Conservation (phyloP, 2,888 invertebrate species). For the Volucella inanis region DNA sequence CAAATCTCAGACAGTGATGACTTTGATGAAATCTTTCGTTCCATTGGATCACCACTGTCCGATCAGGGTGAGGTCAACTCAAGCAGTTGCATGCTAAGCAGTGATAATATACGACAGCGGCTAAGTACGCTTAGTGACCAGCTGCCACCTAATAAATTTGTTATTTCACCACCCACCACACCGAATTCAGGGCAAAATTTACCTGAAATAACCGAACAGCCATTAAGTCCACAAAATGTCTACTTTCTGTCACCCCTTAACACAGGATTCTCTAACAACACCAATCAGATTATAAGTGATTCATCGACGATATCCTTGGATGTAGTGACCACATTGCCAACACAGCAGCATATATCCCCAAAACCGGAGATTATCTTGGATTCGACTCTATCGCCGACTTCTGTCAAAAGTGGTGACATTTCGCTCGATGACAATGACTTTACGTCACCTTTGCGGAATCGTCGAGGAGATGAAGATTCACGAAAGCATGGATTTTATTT, state of each 20-base stretch:
- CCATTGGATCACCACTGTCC: conserved; percentile 81
- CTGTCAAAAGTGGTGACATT: conserved; percentile 76
- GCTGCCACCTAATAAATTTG: conserved; percentile 78
- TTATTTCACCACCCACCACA: conserved; percentile 82
- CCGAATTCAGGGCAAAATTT: conserved; percentile 79
- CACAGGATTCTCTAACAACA: conserved; percentile 76
- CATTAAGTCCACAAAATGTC: conserved; percentile 80
- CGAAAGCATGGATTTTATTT: conserved; percentile 62
- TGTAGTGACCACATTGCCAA: conserved; percentile 80
- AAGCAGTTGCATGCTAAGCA: conserved; percentile 48
- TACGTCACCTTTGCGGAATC: conserved; percentile 80
- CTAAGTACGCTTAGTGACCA: conserved; percentile 82
- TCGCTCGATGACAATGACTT: conserved; percentile 79
- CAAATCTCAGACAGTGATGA: conserved; percentile 81
- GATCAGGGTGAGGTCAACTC: conserved; percentile 75
- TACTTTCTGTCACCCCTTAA: conserved; percentile 82
- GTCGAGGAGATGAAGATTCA: conserved; percentile 58
- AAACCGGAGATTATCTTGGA: conserved; percentile 83
- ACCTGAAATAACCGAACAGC: conserved; percentile 74
- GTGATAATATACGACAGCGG: conserved; percentile 79
- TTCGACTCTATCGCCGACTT: conserved; percentile 81
- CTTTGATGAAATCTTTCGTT: conserved; percentile 81
- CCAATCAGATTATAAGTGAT: conserved; percentile 79
- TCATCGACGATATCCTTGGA: conserved; percentile 83
- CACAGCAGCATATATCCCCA: conserved; percentile 79